Conservation (phyloP, 2,888 invertebrate genomes). For the Apamea anceps region DNA sequence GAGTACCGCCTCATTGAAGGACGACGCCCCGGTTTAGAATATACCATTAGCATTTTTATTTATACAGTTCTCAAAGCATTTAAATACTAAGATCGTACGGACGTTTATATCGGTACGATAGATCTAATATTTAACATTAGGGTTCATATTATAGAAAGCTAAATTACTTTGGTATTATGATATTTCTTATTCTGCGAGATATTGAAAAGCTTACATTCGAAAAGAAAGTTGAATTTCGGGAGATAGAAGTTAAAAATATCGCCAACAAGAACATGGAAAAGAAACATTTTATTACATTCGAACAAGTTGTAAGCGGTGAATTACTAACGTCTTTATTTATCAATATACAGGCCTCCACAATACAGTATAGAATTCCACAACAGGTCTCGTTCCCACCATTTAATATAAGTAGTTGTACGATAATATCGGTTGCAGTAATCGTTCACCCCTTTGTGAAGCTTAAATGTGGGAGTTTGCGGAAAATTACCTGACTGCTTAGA, state of each 20-base stretch:
- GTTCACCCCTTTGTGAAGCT: slow-evolving; percentile 63
- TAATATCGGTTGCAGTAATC: slow-evolving; percentile 67
- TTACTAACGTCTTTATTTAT: slow-evolving; percentile 6
- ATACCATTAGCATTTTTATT: slow-evolving; percentile 54
- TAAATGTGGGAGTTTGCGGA: slow-evolving; percentile 70
- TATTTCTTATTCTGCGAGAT: neutral
- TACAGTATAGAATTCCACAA: slow-evolving; percentile 43
- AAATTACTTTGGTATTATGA: neutral
- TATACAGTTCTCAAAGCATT: slow-evolving; percentile 39
- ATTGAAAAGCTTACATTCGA: neutral
- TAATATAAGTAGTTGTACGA: slow-evolving; percentile 57
- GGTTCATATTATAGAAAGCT: neutral
- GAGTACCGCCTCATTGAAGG: slow-evolving; percentile 45
- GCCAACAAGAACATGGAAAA: no score
- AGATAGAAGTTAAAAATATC: neutral
- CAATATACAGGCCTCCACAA: neutral
- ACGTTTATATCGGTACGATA: slow-evolving; percentile 20
- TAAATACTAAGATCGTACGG: slow-evolving; percentile 9
- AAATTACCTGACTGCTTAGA: slow-evolving; percentile 65
- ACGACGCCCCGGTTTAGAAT: slow-evolving; percentile 44
- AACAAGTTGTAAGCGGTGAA: no score
- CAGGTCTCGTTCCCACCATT: slow-evolving; percentile 66
- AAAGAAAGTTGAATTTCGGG: neutral
- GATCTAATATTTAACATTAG: slow-evolving; percentile 17
- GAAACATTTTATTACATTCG: neutral